Evolutionary conservation across 2,113 vertebrate species (phyloP), one percentile per base, ranked within the genome.

Genomic region (Eclectus roratus): DNA sequence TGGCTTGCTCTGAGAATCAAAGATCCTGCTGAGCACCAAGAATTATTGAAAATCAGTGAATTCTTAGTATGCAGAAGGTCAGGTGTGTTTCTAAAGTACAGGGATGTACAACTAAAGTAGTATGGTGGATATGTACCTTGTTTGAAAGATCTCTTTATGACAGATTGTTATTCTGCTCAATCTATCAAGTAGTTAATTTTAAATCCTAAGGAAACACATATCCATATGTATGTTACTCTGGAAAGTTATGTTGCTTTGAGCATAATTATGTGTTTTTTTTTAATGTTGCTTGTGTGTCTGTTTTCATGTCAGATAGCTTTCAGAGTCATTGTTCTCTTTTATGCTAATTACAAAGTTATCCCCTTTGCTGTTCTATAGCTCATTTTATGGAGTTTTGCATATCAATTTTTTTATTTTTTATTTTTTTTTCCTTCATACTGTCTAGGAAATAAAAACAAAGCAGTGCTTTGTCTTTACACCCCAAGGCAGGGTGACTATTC

Each of bases 111-210:
- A 87, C 82, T 95, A 95, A 94, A 91, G 66, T 80, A 87, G 94
- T 94, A 85, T 52, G 85, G 88, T 94, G 80, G 83, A 85, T 96
- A 89, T 88, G 66, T 83, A 80, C 83, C 61, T 82, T 93, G 37
- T 89, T 96, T 91, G 92, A 97, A 95, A 85, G 50, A 91, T 89
- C 56, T 88, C 90, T 96, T 94, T 89, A 90, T 2, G 9, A 92
- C 69, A 74, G 73, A 91, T 97, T 94, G 68, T 91, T 97, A 65
- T 95, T 82, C 80, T 91, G 53, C 50, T 95, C 80, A 41, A 73
- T 84, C 89, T 95, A 96, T 94, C 81, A 97, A 64, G 83, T 72
- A 85, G 94, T 97, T 96, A 95, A 94, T 95, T 97, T 97, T 90
- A 92, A 96, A 96, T 95, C 91, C 63, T 80, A 80, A 94, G 55